Conservation (phyloP, 2,113 vertebrate genomes). For the Corynorhinus townsendii region DNA sequence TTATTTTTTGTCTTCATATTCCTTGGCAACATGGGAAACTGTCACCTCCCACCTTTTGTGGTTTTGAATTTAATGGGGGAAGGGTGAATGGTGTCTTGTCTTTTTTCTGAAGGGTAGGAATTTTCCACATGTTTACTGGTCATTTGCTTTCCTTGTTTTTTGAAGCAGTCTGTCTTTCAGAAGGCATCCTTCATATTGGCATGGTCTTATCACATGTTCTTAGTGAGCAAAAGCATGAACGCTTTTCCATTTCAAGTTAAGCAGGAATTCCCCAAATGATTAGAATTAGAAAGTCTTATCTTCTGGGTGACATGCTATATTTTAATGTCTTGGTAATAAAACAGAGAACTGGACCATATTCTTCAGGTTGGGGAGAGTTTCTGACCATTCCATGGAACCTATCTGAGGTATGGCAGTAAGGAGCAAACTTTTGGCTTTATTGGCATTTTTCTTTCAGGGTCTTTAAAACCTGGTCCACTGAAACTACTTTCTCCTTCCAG, state of each 20-base stretch:
- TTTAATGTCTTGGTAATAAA: slow-evolving; percentile 81
- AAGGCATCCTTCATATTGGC: neutral
- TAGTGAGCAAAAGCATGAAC: neutral
- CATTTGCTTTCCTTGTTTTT: neutral
- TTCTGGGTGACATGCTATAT: neutral
- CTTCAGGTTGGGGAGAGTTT: slow-evolving; percentile 86
- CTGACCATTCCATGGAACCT: slow-evolving; percentile 91
- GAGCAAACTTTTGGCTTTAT: slow-evolving; percentile 95
- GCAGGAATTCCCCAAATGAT: slow-evolving; percentile 21
- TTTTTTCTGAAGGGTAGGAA: neutral
- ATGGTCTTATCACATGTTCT: neutral
- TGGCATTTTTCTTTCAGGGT: slow-evolving; percentile 97
- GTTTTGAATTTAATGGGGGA: neutral
- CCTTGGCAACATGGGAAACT: neutral
- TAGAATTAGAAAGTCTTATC: slow-evolving; percentile 34
- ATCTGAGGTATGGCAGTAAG: slow-evolving; percentile 93
- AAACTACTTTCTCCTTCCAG: slow-evolving; percentile 80
- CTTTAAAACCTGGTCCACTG: slow-evolving; percentile 96
- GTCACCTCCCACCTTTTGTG: neutral
- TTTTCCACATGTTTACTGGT: neutral
- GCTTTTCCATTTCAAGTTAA: slow-evolving; percentile 43
- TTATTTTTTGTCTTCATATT: neutral
- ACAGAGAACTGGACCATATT: slow-evolving; percentile 78
- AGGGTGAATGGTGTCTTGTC: neutral
- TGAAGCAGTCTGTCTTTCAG: neutral